Evolutionary conservation across 2,888 invertebrate genomes (phyloP), one percentile per base, ranked within the genome.

Genomic region (Platycheirus rosarum): DNA sequence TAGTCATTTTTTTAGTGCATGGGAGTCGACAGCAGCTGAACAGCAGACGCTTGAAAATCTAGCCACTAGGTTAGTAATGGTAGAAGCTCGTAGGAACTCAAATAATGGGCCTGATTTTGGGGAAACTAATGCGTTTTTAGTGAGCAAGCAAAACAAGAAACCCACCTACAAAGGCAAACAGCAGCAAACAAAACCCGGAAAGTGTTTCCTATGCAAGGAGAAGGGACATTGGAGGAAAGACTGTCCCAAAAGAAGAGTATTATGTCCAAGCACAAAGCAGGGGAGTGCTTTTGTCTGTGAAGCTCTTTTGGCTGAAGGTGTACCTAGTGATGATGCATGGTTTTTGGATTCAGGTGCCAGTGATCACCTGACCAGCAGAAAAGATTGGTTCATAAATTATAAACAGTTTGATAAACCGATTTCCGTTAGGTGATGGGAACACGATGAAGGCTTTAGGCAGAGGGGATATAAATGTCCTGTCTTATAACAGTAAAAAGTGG

Each of bases 391-490:
- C 23, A 16, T 23, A n/a, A 46, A 46, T 11, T 46, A 46, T 23
- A 14, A 46, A 16, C 7, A 11, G 20, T 46, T 46, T 63, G 16
- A 18, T 5, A 2, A 44, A 49, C 51, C 44, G 16, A 26, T 65
- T 23, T 11, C 26, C 2, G 71, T 84, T 14, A 23, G 66, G 23
- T 4, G 23, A 23, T 23, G 23, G 23, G 23, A 23, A 23, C 23
- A 71, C 51, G 9, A 79, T 84, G 37, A 65, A 68, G 16, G 84
- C 84, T 9, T 53, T 66, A 55, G 84, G 79, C 13, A 68, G 55
- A 60, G 68, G 85, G 20, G 68, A 78, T n/a, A 84, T 86, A 29
- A 68, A 84, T 62, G 66, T 86, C 13, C 48, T 82, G 63, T 77
- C 76, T 6, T 85, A 66, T 69, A 70, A 85, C 53, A 75, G 69